Evolutionary conservation across 1,140 invertebrate genomes (phyloP), one percentile per base, ranked within the genome.

Genomic region (Cyrtorhinus lividipennis): DNA sequence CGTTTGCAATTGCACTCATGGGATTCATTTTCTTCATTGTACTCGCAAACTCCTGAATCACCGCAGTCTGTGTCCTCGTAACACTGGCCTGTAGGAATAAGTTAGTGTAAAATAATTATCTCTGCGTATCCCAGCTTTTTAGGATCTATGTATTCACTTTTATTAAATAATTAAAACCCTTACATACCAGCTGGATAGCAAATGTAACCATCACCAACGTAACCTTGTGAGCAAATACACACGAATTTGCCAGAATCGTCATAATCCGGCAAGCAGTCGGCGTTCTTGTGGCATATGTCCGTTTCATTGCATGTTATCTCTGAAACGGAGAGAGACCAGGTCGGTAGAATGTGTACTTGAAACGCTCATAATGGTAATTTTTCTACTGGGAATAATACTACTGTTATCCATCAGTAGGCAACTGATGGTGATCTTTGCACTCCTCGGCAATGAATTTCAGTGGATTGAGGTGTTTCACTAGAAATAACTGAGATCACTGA

Each of bases 181-280:
- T 20, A 71, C 71, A 72, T 72, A 82, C 80, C 79, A 72, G 78
- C 75, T 53, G 79, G 72, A 64, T 74, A 75, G 71, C 87, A 91
- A 15, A 67, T 71, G 66, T 79, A 79, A 10, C 91, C 92, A 72
- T 92, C 80, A 2, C 88, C 90, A 46, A 74, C 73, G 71, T 81
- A 95, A 12, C 90, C 91, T 24, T 79, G 69, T 26, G 81, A 79
- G 71, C 92, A 96, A 2, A 73, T 69, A 73, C 92, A 95, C 56
- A 80, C 80, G 59, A 81, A 80, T 57, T 79, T 80, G n/a, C 78
- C 78, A 13, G 78, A 66, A 10, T 77, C 70, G 8, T 84, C 82
- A 8, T 84, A 82, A 61, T 84, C 80, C 61, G 81, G 83, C 5
- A 78, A 72, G 61, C 91, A 94, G 24, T 76, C 77, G 18, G 90